phyloP scores from a whole-genome alignment of 2,113 vertebrate genomes.

The Pygoscelis adeliae region DNA sequence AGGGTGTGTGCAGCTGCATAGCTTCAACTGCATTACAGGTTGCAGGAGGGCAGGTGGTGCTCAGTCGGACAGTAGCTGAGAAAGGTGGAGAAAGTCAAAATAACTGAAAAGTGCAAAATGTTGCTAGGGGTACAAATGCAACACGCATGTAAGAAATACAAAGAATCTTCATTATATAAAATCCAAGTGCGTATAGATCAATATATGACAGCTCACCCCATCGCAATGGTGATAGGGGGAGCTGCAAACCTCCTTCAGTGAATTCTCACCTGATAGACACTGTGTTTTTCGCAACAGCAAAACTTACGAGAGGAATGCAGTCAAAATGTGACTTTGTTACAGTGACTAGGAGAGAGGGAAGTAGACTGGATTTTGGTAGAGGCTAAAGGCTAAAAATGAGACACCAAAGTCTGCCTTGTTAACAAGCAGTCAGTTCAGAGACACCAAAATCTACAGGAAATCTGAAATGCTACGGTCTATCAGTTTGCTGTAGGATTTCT shows the following conservation, averaged over 20 bases:
- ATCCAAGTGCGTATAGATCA: not conserved
- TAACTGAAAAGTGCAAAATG: not conserved
- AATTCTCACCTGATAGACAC: not conserved
- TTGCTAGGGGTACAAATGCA: not conserved
- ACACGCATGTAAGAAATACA: not conserved
- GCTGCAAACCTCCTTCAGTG: not conserved
- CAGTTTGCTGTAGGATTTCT: not conserved
- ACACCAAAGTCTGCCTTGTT: not conserved
- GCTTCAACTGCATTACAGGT: rapidly evolving
- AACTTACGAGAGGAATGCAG: not conserved
- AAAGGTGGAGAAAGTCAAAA: not conserved
- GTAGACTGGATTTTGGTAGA: not conserved
- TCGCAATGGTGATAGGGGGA: not conserved
- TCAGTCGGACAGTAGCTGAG: not conserved
- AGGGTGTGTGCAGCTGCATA: not conserved
- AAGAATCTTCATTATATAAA: not conserved
- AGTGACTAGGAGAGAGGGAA: not conserved
- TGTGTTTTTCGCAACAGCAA: not conserved
- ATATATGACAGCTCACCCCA: not conserved
- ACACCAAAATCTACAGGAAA: not conserved
- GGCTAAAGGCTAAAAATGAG: not conserved
- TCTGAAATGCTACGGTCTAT: rapidly evolving
- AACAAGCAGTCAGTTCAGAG: not conserved
- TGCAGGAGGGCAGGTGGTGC: not conserved
- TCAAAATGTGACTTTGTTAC: not conserved